A percentile compares a stretch with the other conserved stretches of the same genome.
phyloP scores from a whole-genome alignment of 2,113 vertebrate genomes.

The Phoenicopterus ruber region DNA sequence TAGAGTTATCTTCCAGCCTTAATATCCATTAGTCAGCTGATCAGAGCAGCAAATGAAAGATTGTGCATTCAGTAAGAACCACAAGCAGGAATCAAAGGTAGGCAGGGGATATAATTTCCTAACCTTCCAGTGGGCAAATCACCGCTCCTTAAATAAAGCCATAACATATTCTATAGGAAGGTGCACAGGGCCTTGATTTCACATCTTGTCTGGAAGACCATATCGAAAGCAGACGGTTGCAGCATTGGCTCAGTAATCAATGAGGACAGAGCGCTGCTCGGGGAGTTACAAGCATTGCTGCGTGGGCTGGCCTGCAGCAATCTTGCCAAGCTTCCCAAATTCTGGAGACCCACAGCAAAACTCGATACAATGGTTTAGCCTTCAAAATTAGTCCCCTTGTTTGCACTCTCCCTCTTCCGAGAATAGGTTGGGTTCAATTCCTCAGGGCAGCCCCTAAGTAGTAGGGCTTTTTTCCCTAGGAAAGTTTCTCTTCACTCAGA shows the following conservation, averaged over 20 bases:
- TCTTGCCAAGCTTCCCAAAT: too few species aligned
- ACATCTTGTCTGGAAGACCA: too few species aligned
- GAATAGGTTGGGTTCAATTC: too few species aligned
- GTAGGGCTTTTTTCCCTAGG: background rate
- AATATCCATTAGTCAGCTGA: background rate
- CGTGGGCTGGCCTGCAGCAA: too few species aligned
- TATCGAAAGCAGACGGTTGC: too few species aligned
- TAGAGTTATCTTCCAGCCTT: background rate
- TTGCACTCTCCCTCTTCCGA: too few species aligned
- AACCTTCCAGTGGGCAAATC: background rate
- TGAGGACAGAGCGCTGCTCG: too few species aligned
- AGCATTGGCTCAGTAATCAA: too few species aligned
- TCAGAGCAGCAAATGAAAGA: background rate
- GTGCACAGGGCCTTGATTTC: background rate
- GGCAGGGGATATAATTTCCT: background rate
- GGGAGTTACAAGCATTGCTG: too few species aligned
- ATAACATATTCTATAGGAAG: background rate
- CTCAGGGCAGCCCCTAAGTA: rapidly evolving
- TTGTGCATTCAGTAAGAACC: background rate
- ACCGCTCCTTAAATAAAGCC: background rate
- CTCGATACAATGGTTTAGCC: too few species aligned
- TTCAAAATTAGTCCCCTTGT: too few species aligned
- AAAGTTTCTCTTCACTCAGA: background rate
- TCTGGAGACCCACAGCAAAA: too few species aligned
- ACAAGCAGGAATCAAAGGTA: background rate